Evolutionary conservation across 2,797 vertebrate genomes (phyloP), one percentile per base, ranked within the genome.

Genomic region (Eidolon dupreanum): DNA sequence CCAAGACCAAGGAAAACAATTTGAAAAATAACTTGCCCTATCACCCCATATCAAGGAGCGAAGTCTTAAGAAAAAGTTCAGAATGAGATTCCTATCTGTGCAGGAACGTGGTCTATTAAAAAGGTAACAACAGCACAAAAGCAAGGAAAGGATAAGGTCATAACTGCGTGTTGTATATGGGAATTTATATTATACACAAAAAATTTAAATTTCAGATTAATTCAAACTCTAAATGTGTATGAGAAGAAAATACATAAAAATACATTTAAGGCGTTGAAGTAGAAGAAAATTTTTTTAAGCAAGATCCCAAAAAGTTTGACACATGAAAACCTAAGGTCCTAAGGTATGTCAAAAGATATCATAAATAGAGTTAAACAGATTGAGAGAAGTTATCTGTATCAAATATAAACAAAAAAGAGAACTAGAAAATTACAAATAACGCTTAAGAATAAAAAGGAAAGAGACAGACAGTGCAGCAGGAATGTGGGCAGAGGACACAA

Each of bases 371-470:
- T 84, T 46, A 83, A 61, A 46, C 11, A 71, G n/a, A 38, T 4
- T 38, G 38, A 36, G 61, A 91, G 65, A 88, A 61, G 65, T 68
- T 26, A 79, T 6, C 26, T 85, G 28, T 13, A 73, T 88, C 24
- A 78, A 55, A 74, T 28, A 36, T 33, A 46, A 92, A 15, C 26
- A 65, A 83, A 75, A 81, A 75, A 87, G 3, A 41, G 49, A 78
- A 93, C 24, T 31, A 68, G 59, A 93, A 95, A 83, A 78, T 83
- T 83, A 59, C 53, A 93, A 77, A 28, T 83, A 83, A 88, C 41
- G 73, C 46, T 87, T 46, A 77, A 0, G 77, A 75, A 73, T 26
- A 51, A 83, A 82, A 93, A 81, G 46, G 17, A 73, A 78, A 83
- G 71, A n/a, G 55, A 70, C 17, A 88, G 88, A 65, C 2, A 83